These are phyloP conservation scores for Mimas tiliae DNA, from an alignment of 2,888 invertebrate species.

Conservation along the genomic window DNA sequence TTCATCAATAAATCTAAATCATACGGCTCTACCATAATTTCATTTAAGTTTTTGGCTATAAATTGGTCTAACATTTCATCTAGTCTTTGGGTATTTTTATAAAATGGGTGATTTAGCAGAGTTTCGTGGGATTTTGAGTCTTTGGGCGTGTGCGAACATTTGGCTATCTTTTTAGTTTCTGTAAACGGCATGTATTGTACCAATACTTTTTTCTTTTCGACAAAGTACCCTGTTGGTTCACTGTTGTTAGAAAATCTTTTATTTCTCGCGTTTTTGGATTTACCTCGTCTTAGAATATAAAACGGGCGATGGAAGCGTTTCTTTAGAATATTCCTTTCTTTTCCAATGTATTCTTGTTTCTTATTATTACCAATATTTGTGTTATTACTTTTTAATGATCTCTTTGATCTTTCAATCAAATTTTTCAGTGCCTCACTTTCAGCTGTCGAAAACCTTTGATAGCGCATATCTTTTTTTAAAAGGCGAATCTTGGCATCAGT, in stretches of 20 bases:
- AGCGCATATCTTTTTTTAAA: slow-evolving; percentile 49
- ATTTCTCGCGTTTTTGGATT: slow-evolving; percentile 30
- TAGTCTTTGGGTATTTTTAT: slow-evolving; percentile 61
- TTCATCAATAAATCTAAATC: slow-evolving; percentile 42
- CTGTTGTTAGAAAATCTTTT: slow-evolving; percentile 40
- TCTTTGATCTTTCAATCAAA: slow-evolving; percentile 33
- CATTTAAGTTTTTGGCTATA: slow-evolving; percentile 52
- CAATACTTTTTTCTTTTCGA: slow-evolving; percentile 53
- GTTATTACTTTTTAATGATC: slow-evolving; percentile 26
- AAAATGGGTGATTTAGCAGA: slow-evolving; percentile 64
- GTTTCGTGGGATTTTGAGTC: slow-evolving; percentile 58
- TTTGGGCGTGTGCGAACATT: slow-evolving; percentile 61
- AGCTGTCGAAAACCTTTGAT: slow-evolving; percentile 23
- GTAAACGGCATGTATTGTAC: slow-evolving; percentile 51
- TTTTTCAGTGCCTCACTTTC: slow-evolving; percentile 46
- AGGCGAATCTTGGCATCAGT: slow-evolving; percentile 67
- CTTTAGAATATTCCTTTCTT: slow-evolving; percentile 22
- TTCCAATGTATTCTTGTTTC: slow-evolving; percentile 17
- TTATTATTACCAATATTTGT: slow-evolving; percentile 25
- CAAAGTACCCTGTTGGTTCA: slow-evolving; percentile 50
- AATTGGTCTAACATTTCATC: slow-evolving; percentile 61
- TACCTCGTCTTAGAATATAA: slow-evolving; percentile 3
- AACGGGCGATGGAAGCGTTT: background rate
- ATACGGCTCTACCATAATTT: slow-evolving; percentile 45
- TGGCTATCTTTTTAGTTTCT: slow-evolving; percentile 49